These are phyloP conservation scores for Apis laboriosa DNA, from an alignment of 1,140 invertebrate genomes.

Conservation along the genomic window DNA sequence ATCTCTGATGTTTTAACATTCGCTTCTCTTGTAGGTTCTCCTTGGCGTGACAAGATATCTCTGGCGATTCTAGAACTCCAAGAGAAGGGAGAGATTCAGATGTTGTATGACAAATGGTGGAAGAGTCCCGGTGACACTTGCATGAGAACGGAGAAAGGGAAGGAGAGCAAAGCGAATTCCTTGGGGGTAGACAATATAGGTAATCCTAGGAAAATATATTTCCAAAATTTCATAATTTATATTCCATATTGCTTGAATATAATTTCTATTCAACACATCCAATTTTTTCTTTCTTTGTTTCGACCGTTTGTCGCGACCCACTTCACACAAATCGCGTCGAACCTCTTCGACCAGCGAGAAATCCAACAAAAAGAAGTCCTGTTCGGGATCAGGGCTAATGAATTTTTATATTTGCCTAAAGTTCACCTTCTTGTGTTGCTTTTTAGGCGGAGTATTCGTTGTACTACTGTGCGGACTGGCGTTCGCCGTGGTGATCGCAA, in stretches of 20 bases:
- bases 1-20: neutral
- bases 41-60: slow-evolving; percentile 89
- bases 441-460: slow-evolving; percentile 93
- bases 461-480: slow-evolving; percentile 90
- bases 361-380: neutral
- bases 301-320: neutral
- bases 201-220: slow-evolving; percentile 50
- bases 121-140: slow-evolving; percentile 86
- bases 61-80: slow-evolving; percentile 89
- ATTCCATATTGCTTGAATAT: too few relatives aligned
- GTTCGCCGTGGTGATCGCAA: slow-evolving; percentile 88
- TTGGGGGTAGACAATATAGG: slow-evolving; percentile 94
- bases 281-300: neutral
- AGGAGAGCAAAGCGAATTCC: slow-evolving; percentile 88
- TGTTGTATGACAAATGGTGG: slow-evolving; percentile 90
- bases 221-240: neutral
- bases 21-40: slow-evolving; percentile 82
- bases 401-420: slow-evolving; percentile 41
- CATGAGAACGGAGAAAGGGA: slow-evolving; percentile 84
- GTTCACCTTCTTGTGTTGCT: slow-evolving; percentile 10
- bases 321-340: neutral
- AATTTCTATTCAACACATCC: too few relatives aligned
- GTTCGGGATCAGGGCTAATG: neutral
- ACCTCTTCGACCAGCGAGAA: neutral
- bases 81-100: slow-evolving; percentile 87